Evolutionary conservation across 2,888 invertebrate species (phyloP), one percentile per base, ranked within the genome.

Genomic region (Pyrochroa serraticornis): DNA sequence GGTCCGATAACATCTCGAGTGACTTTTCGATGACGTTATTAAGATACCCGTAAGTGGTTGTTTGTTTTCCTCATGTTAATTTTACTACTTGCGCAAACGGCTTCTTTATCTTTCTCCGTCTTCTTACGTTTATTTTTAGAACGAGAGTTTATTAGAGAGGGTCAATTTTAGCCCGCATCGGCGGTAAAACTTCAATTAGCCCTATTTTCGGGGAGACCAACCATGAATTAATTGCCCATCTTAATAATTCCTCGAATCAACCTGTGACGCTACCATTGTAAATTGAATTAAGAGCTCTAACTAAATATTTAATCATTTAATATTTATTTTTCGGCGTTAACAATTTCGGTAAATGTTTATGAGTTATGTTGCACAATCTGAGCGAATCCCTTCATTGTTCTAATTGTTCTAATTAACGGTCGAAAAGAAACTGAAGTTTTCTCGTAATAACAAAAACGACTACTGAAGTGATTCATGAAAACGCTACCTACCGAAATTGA

Each of bases 291-390:
- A 56, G 49, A 38, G 7, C 14, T 22, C n/a, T 39, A 32, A 8
- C 35, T 32, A 51, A 57, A 57, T 57, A 57, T 57, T 57, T 38
- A 46, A 46, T 13, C 14, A 37, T 57, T 56, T 51, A 30, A 57
- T 41, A 41, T 57, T 57, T 57, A 33, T 57, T 57, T 57, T 57
- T 30, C 30, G 33, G 42, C 42, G 47, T 57, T 57, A 57, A 57
- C 42, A 22, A 6, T 41, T 46, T 57, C 32, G 35, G 57, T 51
- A 57, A 57, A 57, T 57, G 50, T 57, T 57, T 57, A 57, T 49
- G 45, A 51, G 33, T 55, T 51, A 44, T 12, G 39, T 48, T 55
- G 55, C 49, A 50, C 49, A 50, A 56, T n/a, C n/a, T n/a, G n/a
- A n/a, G n/a, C n/a, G n/a, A n/a, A n/a, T n/a, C 39, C 30, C 33